Evolutionary conservation across 2,797 vertebrate genomes (phyloP), one percentile per base, ranked within the genome.

Genomic region (Falco concolor): DNA sequence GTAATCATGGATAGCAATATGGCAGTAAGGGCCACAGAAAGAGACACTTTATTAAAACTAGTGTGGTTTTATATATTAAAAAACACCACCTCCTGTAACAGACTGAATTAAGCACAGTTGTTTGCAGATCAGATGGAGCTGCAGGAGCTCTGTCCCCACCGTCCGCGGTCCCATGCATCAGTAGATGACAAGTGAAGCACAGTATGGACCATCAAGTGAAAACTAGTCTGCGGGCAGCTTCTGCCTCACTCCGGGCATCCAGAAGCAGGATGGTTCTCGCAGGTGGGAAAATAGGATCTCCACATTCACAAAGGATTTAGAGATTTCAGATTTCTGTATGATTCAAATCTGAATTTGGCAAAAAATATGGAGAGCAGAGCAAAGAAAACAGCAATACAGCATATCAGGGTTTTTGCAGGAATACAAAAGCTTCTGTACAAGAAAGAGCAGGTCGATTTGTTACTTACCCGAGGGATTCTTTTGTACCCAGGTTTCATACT

Each of bases 151-250:
- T 24, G 54, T 25, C 17, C 57, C 57, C 12, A 1, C 10, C 8
- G 34, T 8, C 36, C 13, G 1, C 1, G 1, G 6, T 18, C 24
- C 1, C 3, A 23, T 12, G n/a, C 47, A 7, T 22, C 21, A 4
- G 13, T 2, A 40, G 78, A 10, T 2, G 23, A 5, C 19, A 8
- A 27, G 21, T 9, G 27, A 32, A 7, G 7, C 0, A 0, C 11
- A 4, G 18, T 1, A 16, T 20, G 52, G 34, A 10, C 19, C 32
- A 18, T 3, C 0, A 1, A 8, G 52, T 12, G 74, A 45, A 40
- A 53, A 38, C 4, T 18, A 23, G 23, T 3, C 64, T 38, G 21
- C 0, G 1, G 18, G 32, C 1, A 0, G 54, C 36, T 59, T 10
- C 63, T 49, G 56, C 27, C 63, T 18, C 34, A 3, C 12, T 6